These are phyloP conservation scores for Drosophila emarginata DNA, from an alignment of 2,888 invertebrate species.

Conservation along the genomic window DNA sequence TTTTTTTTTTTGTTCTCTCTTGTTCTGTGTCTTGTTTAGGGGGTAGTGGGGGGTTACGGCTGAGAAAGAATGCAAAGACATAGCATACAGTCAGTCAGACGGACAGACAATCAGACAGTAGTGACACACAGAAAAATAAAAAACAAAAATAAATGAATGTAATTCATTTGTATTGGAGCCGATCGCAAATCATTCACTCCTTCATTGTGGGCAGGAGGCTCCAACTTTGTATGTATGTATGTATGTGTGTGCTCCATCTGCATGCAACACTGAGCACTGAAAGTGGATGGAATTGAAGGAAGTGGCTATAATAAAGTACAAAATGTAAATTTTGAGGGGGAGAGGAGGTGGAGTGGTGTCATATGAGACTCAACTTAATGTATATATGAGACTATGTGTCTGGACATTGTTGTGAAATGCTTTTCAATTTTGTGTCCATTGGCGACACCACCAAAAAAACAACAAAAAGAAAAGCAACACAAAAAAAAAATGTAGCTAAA, in stretches of 20 bases:
- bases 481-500: conserved; percentile 60
- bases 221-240: background rate
- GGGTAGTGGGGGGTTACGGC: conserved; percentile 18
- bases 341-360: background rate
- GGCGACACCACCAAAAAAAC: conserved; percentile 62
- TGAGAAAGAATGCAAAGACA: conserved; percentile 30
- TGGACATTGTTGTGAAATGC: conserved; percentile 76
- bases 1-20: conserved; percentile 17
- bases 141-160: background rate
- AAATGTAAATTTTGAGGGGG: conserved; percentile 61
- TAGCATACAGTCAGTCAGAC: conserved; percentile 11
- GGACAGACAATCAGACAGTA: conserved; percentile 7
- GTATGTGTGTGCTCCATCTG: conserved; percentile 32
- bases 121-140: conserved; percentile 13
- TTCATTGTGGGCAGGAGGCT: background rate
- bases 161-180: conserved; percentile 22
- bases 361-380: conserved; percentile 2
- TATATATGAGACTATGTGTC: conserved; percentile 27
- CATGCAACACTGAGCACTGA: conserved; percentile 62
- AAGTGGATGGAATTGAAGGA: conserved; percentile 40
- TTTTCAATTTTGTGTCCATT: conserved; percentile 69
- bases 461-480: conserved; percentile 58
- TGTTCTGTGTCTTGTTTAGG: background rate
- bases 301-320: conserved; percentile 63
- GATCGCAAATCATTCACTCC: conserved; percentile 13